Percentiles rank a stretch among this genome's conserved stretches.
These are phyloP conservation scores for Araneus ventricosus DNA, from an alignment of 1,140 invertebrate genomes.

Conservation along the genomic window DNA sequence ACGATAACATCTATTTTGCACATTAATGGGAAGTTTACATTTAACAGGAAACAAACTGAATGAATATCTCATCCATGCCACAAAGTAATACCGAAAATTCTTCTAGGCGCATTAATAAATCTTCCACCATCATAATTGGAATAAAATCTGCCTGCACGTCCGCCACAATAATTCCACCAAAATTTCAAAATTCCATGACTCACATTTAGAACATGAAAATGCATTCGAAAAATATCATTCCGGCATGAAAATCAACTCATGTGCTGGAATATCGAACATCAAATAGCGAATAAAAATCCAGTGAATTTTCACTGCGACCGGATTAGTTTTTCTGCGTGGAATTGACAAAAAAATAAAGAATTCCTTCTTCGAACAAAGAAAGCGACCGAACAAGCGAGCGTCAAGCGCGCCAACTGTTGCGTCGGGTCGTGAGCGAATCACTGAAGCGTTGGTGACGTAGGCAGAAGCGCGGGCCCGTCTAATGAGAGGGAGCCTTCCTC, in stretches of 20 bases:
- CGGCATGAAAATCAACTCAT: background rate
- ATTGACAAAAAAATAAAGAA: background rate
- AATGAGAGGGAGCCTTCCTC: constrained; percentile 39
- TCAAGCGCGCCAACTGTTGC: constrained; percentile 41
- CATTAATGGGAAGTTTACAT: too few species aligned
- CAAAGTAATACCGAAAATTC: too few species aligned
- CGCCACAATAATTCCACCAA: background rate
- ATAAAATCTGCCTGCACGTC: background rate
- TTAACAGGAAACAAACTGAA: too few species aligned
- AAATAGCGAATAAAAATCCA: background rate
- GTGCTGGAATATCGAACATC: too few species aligned
- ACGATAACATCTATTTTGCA: too few species aligned
- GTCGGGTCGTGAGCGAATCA: background rate
- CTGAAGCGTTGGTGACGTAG: constrained; percentile 30
- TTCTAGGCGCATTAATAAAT: background rate
- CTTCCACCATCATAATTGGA: background rate
- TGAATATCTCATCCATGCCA: too few species aligned
- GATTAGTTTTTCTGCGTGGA: background rate
- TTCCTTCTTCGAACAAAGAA: background rate
- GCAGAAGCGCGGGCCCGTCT: background rate
- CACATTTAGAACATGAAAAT: background rate
- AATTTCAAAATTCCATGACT: background rate
- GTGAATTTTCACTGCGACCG: background rate
- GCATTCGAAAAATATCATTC: background rate
- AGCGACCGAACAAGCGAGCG: constrained; percentile 21